Base-by-base conservation (phyloP, 2,113 vertebrate genomes). In the Carassius carassius region DNA sequence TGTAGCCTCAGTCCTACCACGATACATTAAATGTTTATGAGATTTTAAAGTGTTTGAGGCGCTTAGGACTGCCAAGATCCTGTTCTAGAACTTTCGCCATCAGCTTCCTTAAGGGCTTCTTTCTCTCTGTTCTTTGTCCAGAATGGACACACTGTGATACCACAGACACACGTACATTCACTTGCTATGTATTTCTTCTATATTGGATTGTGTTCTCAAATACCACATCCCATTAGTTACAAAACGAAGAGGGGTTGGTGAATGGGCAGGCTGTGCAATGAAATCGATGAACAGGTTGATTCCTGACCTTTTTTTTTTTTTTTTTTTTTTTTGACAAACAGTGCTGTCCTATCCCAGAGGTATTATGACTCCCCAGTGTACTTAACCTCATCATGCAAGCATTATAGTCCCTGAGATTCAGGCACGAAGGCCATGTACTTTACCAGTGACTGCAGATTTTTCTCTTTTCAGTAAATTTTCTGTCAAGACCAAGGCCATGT, bases 1-100 rank as follows among this genome's bases (percentile, higher is more conserved):
- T 87, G 89, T 87, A 88, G 85, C 77, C 79, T 84, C 87, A 89
- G 87, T 69, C 85, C 91, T 90, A 90, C 91, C 17, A 89, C 88
- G 89, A 92, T 91, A 88, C 90, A 92, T 94, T 92, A 92, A 93
- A 93, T 92, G 90, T 92, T 93, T 89, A 93, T 92, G 91, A 92
- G 90, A 92, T 90, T 92, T 91, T 89, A 92, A 92, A 92, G 90
- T 89, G 89, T 86, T 56, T n/a, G 77, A 88, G 91, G 90, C 90
- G 88, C 62, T 58, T 86, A 89, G 90, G 91, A 91, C 91, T 92
- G 92, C 91, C 89, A 82, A 87, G 89, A 87, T 89, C 90, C 91
- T 89, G 90, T 90, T 89, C 89, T 83, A 85, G 89, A 87, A 87
- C 89, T 87, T 79, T 89, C 86, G 84, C 81, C 89, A 76, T 88